phyloP scores from a whole-genome alignment of 2,888 invertebrate genomes.

The Nemurella pictetii region DNA sequence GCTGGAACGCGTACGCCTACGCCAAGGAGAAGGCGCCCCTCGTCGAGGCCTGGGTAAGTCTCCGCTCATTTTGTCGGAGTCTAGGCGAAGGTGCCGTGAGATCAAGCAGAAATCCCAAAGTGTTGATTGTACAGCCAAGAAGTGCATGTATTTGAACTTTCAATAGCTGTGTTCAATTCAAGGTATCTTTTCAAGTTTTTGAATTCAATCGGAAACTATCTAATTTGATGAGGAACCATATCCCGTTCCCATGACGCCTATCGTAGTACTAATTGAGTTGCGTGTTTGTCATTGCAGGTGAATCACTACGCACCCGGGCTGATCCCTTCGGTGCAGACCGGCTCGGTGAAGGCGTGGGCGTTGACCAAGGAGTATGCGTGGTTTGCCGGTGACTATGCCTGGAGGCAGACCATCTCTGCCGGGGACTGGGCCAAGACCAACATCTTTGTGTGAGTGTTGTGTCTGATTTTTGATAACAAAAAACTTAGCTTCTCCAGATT shows the following conservation, averaged over 20 bases:
- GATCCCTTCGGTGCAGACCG: constrained; percentile 62
- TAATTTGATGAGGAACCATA: no score
- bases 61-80: constrained; percentile 12
- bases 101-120: no score
- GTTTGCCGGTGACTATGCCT: constrained; percentile 52
- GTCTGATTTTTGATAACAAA: background rate
- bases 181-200: no score
- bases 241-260: no score
- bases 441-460: constrained; percentile 74
- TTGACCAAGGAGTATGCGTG: constrained; percentile 48
- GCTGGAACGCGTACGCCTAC: constrained; percentile 44
- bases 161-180: no score
- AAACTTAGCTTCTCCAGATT: background rate
- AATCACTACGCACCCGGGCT: constrained; percentile 75
- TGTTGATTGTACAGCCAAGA: no score
- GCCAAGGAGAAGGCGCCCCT: constrained; percentile 54
- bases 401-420: constrained; percentile 58
- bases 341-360: constrained; percentile 54
- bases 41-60: constrained; percentile 59
- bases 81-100: no score
- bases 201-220: no score
- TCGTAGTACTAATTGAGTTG: no score
- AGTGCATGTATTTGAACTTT: no score
- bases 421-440: constrained; percentile 60
- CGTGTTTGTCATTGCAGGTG: constrained; percentile 58